These are phyloP conservation scores for Melospiza melodia DNA, from an alignment of 2,113 vertebrate genomes.

Conservation along the genomic window DNA sequence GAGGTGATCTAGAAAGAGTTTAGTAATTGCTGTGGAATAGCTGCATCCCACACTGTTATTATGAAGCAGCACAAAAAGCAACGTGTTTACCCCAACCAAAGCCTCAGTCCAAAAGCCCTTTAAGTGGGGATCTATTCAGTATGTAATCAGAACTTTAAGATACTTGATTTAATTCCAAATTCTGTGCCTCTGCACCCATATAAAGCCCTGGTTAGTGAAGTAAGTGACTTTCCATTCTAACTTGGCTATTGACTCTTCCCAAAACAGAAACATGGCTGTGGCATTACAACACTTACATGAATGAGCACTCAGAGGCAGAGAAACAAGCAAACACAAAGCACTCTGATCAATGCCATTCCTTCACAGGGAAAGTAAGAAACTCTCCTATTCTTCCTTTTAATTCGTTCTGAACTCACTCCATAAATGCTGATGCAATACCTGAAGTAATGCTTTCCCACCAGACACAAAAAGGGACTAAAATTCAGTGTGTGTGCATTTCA, in stretches of 20 bases:
- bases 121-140: neutral
- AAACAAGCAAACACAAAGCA: fast-evolving
- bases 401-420: neutral
- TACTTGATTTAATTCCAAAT: neutral
- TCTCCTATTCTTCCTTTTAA: neutral
- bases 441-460: neutral
- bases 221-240: neutral
- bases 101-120: neutral
- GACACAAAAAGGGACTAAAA: neutral
- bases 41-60: neutral
- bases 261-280: neutral
- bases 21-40: neutral
- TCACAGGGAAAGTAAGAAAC: neutral
- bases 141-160: neutral
- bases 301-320: neutral
- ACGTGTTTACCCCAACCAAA: neutral
- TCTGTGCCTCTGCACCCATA: neutral
- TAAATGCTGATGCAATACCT: neutral
- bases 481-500: fast-evolving
- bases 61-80: neutral
- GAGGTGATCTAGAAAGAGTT: neutral
- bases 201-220: neutral
- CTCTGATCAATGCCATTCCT: neutral
- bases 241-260: neutral
- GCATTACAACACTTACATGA: neutral